Base-by-base conservation (phyloP, 2,888 invertebrate species). In the Saturnia pavonia region DNA sequence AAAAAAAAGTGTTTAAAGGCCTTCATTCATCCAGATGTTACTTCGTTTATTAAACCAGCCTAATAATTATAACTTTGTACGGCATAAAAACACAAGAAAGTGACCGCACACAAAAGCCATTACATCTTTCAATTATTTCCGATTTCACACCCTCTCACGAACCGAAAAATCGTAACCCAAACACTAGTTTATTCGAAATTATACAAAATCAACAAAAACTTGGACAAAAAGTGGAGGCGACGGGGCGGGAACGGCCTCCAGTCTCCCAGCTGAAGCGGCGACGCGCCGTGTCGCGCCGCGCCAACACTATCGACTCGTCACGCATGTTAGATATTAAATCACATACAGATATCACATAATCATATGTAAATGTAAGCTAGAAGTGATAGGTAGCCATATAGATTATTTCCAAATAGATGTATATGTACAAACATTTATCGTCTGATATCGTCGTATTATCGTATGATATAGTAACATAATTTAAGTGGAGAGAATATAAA, bases 121-220 rank as follows among this genome's bases (percentile, higher is more conserved):
- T 91, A 87, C 88, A 89, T 89, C 88, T 88, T 89, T 85, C 90
- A 90, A 94, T 94, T 94, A 94, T 91, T 85, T 91, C 76, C 89
- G 85, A 94, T 94, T 94, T 94, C 94, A 94, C 94, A 92, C 92
- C 86, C 90, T 91, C 92, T 93, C 91, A 94, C 90, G 94, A 94
- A 93, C 94, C 94, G 92, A 91, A 89, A 92, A 94, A 94, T 94
- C 91, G 91, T 90, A 93, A 89, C 86, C 91, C 94, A 94, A 94
- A 94, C 94, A 94, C 92, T 93, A 91, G 93, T 91, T 93, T 93
- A 91, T 88, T 90, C 88, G 83, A 91, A 91, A 93, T 93, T 94
- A 94, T 86, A 86, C 87, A 88, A 91, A 92, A 91, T 84, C 87
- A 86, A 90, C 92, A 93, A 92, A 93, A 92, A 74, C 73, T 73